A percentile compares a stretch with the other conserved stretches of the same genome.
These are phyloP conservation scores for Craterocephalus amniculus DNA, from an alignment of 2,797 vertebrate species.

Conservation along the genomic window DNA sequence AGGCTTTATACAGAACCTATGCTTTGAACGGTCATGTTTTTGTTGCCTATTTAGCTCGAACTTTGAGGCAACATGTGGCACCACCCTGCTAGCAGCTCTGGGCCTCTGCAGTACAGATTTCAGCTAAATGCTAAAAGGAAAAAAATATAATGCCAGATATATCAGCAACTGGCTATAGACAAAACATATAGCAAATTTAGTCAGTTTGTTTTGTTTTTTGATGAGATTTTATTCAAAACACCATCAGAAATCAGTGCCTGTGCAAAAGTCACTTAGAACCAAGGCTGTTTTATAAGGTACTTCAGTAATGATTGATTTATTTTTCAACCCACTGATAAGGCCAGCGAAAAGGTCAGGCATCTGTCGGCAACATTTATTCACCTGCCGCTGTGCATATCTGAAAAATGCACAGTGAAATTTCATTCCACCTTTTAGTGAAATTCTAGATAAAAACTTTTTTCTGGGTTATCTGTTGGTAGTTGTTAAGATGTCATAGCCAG, in stretches of 20 bases:
- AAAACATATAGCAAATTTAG: background rate
- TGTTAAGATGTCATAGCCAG: slow-evolving; percentile 4
- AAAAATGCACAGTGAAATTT: background rate
- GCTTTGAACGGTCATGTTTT: too few species aligned
- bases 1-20: background rate
- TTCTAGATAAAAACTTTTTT: background rate
- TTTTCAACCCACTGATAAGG: background rate
- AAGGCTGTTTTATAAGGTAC: background rate
- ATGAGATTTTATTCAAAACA: background rate
- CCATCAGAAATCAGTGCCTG: background rate
- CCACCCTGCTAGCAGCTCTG: background rate
- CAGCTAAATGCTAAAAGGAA: background rate
- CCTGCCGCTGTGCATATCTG: background rate
- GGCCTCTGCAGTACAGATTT: background rate
- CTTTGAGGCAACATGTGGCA: background rate
- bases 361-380: background rate
- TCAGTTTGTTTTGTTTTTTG: background rate
- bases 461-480: background rate
- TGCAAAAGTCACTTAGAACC: background rate
- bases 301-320: background rate
- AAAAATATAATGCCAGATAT: background rate
- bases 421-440: background rate
- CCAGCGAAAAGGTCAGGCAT: background rate
- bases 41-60: background rate
- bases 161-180: background rate